Percentiles rank a stretch among this genome's conserved stretches.
phyloP scores from a whole-genome alignment of 2,797 vertebrate genomes.

The Alcedo quadribrachys region DNA sequence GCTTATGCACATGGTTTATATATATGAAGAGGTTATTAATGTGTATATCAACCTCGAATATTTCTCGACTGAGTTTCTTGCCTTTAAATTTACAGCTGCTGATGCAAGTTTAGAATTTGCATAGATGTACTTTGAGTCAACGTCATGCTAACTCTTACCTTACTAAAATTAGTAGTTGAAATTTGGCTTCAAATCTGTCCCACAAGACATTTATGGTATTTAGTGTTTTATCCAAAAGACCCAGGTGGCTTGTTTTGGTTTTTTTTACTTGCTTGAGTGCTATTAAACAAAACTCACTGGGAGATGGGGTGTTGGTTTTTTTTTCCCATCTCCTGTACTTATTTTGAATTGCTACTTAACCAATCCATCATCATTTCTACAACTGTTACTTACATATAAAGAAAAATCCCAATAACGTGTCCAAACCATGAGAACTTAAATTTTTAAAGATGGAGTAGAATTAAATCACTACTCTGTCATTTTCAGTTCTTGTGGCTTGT shows the following conservation, averaged over 20 bases:
- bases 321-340: neutral
- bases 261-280: neutral
- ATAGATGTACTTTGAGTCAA: neutral
- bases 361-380: neutral
- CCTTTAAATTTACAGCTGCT: neutral
- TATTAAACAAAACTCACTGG: neutral
- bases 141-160: neutral
- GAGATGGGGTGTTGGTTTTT: neutral
- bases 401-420: neutral
- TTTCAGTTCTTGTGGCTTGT: conserved; percentile 3
- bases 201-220: neutral
- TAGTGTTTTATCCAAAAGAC: neutral
- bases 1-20: neutral
- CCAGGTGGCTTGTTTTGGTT: rapidly evolving
- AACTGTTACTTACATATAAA: neutral
- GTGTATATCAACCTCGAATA: neutral
- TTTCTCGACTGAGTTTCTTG: neutral
- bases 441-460: neutral
- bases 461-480: neutral
- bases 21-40: neutral
- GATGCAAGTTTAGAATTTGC: neutral
- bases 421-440: neutral
- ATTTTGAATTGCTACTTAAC: neutral
- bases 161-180: neutral
- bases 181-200: neutral